These are phyloP conservation scores for Hedya salicella DNA, from an alignment of 2,888 invertebrate genomes.

Conservation along the genomic window DNA sequence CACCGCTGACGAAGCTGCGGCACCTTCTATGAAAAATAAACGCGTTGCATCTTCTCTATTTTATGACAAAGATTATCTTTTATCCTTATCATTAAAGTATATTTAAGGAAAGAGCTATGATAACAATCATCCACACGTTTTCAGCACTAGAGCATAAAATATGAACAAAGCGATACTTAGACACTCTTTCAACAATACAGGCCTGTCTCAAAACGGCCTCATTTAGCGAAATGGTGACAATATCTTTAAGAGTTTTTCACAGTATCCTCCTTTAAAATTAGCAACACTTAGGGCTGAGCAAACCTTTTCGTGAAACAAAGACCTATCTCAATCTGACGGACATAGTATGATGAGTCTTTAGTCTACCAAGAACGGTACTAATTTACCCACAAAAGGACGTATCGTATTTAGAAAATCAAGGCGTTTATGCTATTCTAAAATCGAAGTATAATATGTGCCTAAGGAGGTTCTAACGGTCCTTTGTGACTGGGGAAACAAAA, in stretches of 20 bases:
- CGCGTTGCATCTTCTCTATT: no score
- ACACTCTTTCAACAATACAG: constrained; percentile 21
- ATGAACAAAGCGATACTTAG: constrained; percentile 13
- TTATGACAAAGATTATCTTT: no score
- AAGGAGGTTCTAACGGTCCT: constrained; percentile 37
- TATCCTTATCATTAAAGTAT: no score
- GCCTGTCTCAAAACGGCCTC: constrained; percentile 18
- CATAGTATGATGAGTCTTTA: neutral
- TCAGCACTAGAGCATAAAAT: constrained; percentile 3
- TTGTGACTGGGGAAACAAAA: constrained; percentile 42
- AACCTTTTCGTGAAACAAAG: neutral
- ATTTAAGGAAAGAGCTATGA: neutral
- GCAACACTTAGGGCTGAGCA: constrained; percentile 41
- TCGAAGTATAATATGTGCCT: neutral
- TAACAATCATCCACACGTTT: constrained; percentile 2
- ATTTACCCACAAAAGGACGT: neutral
- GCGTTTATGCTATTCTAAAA: neutral
- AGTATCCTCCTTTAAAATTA: constrained; percentile 44
- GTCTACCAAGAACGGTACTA: neutral
- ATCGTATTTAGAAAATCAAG: neutral
- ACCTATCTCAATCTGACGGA: neutral
- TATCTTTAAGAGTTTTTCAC: constrained; percentile 38
- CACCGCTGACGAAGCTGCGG: no score
- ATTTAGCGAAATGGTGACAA: constrained; percentile 45
- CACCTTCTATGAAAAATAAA: no score